phyloP scores from a whole-genome alignment of 2,797 vertebrate species.

The Amphiprion clarkii region DNA sequence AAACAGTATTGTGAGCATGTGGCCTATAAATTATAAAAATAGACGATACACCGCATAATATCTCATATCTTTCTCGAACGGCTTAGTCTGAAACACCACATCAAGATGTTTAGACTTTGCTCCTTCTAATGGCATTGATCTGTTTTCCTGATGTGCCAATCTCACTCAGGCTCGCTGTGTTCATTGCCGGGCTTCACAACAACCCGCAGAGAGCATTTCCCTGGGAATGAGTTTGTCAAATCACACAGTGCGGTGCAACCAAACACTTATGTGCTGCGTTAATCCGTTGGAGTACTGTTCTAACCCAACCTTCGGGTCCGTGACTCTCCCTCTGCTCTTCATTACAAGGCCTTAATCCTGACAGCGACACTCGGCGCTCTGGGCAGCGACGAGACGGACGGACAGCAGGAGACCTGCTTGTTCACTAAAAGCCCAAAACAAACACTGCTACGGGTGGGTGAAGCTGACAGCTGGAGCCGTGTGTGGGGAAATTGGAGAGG shows the following conservation, averaged over 20 bases:
- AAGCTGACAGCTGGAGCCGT: conserved; percentile 58
- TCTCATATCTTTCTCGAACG: conserved; percentile 5
- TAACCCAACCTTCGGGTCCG: conserved; percentile 45
- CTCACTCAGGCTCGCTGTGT: conserved; percentile 25
- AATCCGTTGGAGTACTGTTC: conserved; percentile 63
- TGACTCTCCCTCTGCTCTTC: conserved; percentile 71
- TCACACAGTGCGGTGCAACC: conserved; percentile 49
- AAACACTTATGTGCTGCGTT: conserved; percentile 67
- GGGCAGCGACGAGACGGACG: conserved; percentile 42
- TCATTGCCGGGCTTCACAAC: conserved; percentile 13
- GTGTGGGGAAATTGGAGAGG: conserved; percentile 16
- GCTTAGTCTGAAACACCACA: neutral
- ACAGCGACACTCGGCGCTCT: conserved; percentile 60
- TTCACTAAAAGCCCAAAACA: conserved; percentile 61
- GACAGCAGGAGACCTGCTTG: conserved; percentile 64
- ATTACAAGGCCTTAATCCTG: conserved; percentile 79
- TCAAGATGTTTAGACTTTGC: neutral
- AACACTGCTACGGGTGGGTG: conserved; percentile 62
- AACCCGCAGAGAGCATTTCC: conserved; percentile 46
- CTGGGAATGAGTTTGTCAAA: conserved; percentile 63
- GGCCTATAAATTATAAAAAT: conserved; percentile 47
- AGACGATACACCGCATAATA: conserved; percentile 17
- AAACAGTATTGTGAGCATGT: conserved; percentile 58
- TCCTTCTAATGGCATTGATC: conserved; percentile 46
- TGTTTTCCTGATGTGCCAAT: conserved; percentile 52